Percentiles rank a stretch among this genome's conserved stretches.
Evolutionary conservation across 1,140 invertebrate species (phyloP).

Genomic region (Scaptomyza graminum): DNA sequence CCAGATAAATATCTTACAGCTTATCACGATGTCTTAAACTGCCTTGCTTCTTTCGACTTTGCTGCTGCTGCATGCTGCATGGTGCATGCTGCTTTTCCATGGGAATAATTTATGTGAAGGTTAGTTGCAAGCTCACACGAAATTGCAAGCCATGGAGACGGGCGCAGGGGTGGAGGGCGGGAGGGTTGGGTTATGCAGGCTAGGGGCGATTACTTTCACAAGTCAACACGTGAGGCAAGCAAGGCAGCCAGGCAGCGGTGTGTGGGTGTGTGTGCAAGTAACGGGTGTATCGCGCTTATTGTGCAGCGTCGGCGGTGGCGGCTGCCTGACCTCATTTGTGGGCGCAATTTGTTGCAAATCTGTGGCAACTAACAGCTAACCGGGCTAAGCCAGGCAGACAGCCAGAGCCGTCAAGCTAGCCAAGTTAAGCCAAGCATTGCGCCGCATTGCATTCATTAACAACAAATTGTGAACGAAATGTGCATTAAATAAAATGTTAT

Average conservation of each 20-base stretch:
- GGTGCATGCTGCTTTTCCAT: conserved; percentile 59
- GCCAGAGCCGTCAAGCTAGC: conserved; percentile 10
- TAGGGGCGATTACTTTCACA: conserved; percentile 77
- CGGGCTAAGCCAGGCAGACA: conserved; percentile 17
- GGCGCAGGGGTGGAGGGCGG: not conserved
- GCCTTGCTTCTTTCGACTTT: conserved; percentile 38
- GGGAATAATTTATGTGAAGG: conserved; percentile 81
- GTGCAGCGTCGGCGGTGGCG: conserved; percentile 42
- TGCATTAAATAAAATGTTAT: conserved; percentile 81
- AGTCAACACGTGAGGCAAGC: conserved; percentile 71
- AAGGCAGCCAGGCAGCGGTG: not conserved
- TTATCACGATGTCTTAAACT: conserved; percentile 80
- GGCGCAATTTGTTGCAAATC: conserved; percentile 75
- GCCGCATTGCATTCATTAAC: conserved; percentile 74
- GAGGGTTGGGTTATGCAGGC: not conserved
- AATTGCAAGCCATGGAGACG: conserved; percentile 45
- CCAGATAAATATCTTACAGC: conserved; percentile 77
- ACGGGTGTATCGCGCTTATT: conserved; percentile 61
- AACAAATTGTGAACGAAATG: conserved; percentile 78
- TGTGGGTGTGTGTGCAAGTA: conserved; percentile 26
- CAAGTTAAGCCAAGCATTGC: conserved; percentile 44
- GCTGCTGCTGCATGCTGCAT: conserved; percentile 29
- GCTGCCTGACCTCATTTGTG: conserved; percentile 77
- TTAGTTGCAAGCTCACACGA: conserved; percentile 76
- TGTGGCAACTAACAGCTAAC: conserved; percentile 57